phyloP scores from a whole-genome alignment of 53 echinoderm and acorn worm species.

The Luidia sarsii region DNA sequence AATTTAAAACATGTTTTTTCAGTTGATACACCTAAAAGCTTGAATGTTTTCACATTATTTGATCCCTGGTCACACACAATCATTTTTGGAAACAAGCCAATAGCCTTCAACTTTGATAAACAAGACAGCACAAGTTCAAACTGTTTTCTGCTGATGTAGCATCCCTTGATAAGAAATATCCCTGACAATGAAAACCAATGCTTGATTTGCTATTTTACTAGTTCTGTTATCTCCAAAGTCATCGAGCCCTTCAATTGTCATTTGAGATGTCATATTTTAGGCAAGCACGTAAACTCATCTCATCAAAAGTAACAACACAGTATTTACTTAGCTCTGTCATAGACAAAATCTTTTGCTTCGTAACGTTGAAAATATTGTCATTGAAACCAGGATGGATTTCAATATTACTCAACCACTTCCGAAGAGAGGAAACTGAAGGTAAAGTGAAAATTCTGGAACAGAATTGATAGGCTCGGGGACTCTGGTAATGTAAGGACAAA shows the following conservation, averaged over 20 bases:
- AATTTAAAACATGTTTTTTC: conserved; percentile 18
- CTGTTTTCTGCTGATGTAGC: background rate
- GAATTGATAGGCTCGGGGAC: conserved; percentile 50
- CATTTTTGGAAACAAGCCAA: conserved; percentile 49
- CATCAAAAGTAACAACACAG: conserved; percentile 58
- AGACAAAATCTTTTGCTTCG: conserved; percentile 43
- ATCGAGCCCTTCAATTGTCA: conserved; percentile 65
- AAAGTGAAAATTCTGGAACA: conserved; percentile 40
- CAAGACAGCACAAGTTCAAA: conserved; percentile 19
- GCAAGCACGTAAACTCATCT: conserved; percentile 50
- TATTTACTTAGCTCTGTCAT: conserved; percentile 45
- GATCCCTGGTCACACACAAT: conserved; percentile 63
- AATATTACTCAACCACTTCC: conserved; percentile 40
- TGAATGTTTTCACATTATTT: conserved; percentile 28
- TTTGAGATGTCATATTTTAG: conserved; percentile 45
- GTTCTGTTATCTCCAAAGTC: conserved; percentile 62
- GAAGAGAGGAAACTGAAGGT: conserved; percentile 49
- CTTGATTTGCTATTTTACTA: conserved; percentile 51
- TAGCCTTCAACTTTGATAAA: conserved; percentile 11
- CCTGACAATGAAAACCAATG: conserved; percentile 58
- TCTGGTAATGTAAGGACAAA: conserved; percentile 57
- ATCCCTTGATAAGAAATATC: conserved; percentile 39
- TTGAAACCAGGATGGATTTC: conserved; percentile 49
- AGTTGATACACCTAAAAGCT: conserved; percentile 13
- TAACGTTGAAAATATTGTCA: conserved; percentile 1